Evolutionary conservation across 2,797 vertebrate species (phyloP), one percentile per base, ranked within the genome.

Genomic region (Coregonus sp.): DNA sequence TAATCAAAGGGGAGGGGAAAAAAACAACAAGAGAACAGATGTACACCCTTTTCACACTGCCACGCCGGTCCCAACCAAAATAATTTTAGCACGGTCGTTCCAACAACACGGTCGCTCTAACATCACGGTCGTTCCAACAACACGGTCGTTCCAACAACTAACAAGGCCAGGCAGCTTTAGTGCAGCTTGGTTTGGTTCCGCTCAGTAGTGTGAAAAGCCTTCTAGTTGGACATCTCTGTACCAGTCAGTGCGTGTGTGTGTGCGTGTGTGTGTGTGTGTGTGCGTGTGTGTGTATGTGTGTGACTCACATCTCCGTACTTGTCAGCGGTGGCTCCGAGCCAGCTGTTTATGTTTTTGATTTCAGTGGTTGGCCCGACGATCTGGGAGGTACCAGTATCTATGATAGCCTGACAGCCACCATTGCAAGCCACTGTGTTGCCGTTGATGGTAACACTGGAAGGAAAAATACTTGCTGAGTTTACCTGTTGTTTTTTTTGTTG

Each of bases 351-450:
- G 78, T 86, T 90, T 56, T 11, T 80, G 82, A 94, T 92, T 67
- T 91, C 89, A 71, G 0, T 73, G 75, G n/a, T 78, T 75, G 93
- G 90, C 12, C 93, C 94, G 51, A 87, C 89, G 4, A 93, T 92
- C 74, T 71, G 47, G 75, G 92, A 93, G 71, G 93, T 93, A 6
- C 90, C 92, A 15, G 92, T 92, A 86, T 93, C 92, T 40, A 92
- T 80, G 81, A 93, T 89, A 75, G 90, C 89, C 80, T 93, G 90
- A 84, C 92, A 94, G 35, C 89, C 91, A 33, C 86, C 87, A n/a
- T 77, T 2, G 76, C 92, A 94, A 25, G 89, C 90, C 63, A 92
- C 90, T 4, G 72, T 70, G 72, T 92, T 73, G 18, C 90, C 89
- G 20, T 91, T 91, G 72, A 91, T 84, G 72, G 77, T 86, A 75